Conservation (phyloP, 2,888 invertebrate genomes). For the Drosophila melanocephala region DNA sequence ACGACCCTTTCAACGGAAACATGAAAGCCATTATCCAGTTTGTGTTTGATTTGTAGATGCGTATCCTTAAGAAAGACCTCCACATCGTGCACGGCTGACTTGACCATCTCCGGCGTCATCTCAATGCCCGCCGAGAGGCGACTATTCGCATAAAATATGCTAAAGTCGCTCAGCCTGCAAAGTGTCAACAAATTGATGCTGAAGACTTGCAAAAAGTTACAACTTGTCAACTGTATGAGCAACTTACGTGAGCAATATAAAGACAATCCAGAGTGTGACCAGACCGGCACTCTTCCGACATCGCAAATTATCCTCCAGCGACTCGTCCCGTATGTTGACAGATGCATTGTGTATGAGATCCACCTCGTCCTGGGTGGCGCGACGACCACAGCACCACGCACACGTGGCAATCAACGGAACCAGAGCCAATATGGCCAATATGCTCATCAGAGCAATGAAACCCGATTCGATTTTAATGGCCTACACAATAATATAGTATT, state of each 20-base stretch:
- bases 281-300: constrained; percentile 83
- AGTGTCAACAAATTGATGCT: constrained; percentile 30
- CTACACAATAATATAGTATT: constrained; percentile 84
- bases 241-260: constrained; percentile 83
- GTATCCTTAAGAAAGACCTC: constrained; percentile 88
- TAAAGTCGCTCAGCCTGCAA: constrained; percentile 87
- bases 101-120: constrained; percentile 86
- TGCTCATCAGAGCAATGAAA: constrained; percentile 88
- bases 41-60: constrained; percentile 88
- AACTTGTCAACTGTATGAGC: background rate
- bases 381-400: constrained; percentile 86
- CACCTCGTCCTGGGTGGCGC: constrained; percentile 86
- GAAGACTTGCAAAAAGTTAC: constrained; percentile 13
- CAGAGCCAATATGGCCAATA: constrained; percentile 88
- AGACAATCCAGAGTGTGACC: constrained; percentile 83
- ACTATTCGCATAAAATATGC: constrained; percentile 89
- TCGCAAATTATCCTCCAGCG: constrained; percentile 80
- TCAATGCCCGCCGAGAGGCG: constrained; percentile 87
- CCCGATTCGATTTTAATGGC: constrained; percentile 90
- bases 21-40: constrained; percentile 87
- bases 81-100: constrained; percentile 88
- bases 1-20: constrained; percentile 88
- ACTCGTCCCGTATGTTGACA: constrained; percentile 83
- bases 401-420: constrained; percentile 89
- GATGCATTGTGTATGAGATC: constrained; percentile 76